Evolutionary conservation across 1,140 invertebrate species (phyloP), one percentile per base, ranked within the genome.

Genomic region (Babylonia areolata): DNA sequence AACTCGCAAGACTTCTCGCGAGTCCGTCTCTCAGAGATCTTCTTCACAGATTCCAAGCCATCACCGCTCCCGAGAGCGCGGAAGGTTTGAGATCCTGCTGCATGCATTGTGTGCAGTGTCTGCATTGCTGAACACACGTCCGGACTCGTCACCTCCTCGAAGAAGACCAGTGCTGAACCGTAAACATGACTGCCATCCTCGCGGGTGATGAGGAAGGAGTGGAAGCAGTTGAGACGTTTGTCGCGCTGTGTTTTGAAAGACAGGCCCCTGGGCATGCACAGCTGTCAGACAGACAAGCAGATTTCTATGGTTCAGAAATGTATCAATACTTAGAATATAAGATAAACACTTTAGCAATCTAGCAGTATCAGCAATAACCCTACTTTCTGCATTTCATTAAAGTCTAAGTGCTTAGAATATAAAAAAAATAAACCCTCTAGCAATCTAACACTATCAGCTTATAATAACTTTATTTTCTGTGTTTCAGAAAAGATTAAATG

Each of bases 191-290:
- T 97, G 75, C 99, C 99, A 96, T 99, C 98, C 95, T 99, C 98
- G 91, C 97, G 96, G 33, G 99, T 99, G 73, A 99, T 98, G 15
- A 99, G 96, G 95, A 99, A 99, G 78, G 98, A 98, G 94, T 99
- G 99, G 95, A 99, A 99, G 88, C 96, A 96, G 28, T 98, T 97
- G 88, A 97, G 96, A 87, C 98, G 96, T 77, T 96, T 96, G 94
- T 99, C 97, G 94, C 98, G 98, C 94, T 99, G 98, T 6, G 98
- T 99, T 82, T 97, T 96, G 95, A 99, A 99, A 90, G 97, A 96
- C 31, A 99, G 94, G 77, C 99, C 98, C 94, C 97, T 97, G 58
- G 99, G 99, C 92, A 99, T 95, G 94, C 97, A 98, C 46, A 99
- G 95, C 97, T 98, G 94, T 23, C 51, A 80, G 31, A 79, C 40